Percentiles rank a stretch among this genome's conserved stretches.
phyloP scores from a whole-genome alignment of 1,140 invertebrate genomes.

The Diorhabda sublineata region DNA sequence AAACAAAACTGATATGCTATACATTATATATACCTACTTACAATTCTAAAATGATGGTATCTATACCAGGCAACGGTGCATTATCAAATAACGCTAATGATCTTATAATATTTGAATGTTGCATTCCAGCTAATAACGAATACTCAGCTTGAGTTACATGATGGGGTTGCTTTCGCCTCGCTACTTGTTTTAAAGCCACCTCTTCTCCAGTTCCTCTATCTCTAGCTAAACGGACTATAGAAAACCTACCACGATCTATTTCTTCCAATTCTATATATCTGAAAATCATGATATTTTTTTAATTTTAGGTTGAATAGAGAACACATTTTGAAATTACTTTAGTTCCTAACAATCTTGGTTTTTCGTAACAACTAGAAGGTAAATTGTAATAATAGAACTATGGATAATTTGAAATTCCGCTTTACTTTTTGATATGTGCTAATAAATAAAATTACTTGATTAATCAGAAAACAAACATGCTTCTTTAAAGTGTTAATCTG shows the following conservation, averaged over 20 bases:
- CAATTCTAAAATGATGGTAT: conserved; percentile 75
- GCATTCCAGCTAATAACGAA: conserved; percentile 62
- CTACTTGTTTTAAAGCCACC: conserved; percentile 73
- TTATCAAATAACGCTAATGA: conserved; percentile 73
- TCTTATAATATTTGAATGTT: conserved; percentile 65
- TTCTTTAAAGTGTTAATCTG: too few species aligned
- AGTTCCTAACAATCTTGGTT: too few species aligned
- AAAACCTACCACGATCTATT: conserved; percentile 65
- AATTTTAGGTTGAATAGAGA: too few species aligned
- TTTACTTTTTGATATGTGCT: too few species aligned
- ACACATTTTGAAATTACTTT: too few species aligned
- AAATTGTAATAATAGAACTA: too few species aligned
- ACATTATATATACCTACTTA: conserved; percentile 49
- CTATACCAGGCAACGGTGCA: conserved; percentile 59
- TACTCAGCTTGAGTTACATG: conserved; percentile 60
- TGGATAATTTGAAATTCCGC: too few species aligned
- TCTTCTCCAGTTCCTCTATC: conserved; percentile 69
- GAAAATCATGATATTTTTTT: not conserved
- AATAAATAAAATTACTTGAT: too few species aligned
- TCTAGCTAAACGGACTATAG: conserved; percentile 58
- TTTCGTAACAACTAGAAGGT: too few species aligned
- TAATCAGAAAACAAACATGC: too few species aligned
- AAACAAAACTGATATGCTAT: too few species aligned
- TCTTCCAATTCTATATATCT: conserved; percentile 63
- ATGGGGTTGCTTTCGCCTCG: conserved; percentile 57